Conservation (phyloP, 2,888 invertebrate species). For the Leucoptera coffeella region DNA sequence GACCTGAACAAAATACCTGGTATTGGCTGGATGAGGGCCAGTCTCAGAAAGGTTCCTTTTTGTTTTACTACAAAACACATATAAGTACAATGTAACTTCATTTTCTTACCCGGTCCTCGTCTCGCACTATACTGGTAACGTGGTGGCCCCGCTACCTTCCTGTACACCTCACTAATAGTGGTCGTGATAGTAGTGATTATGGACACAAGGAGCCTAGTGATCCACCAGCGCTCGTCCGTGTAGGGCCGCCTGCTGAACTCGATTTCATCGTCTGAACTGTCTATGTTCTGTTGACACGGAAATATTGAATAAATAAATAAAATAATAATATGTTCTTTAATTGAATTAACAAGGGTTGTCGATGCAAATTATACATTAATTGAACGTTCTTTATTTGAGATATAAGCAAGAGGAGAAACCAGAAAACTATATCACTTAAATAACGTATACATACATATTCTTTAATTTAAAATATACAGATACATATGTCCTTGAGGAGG, state of each 20-base stretch:
- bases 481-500: too few relatives aligned
- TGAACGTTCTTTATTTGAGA: too few relatives aligned
- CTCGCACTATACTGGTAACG: slow-evolving; percentile 34
- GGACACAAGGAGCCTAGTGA: slow-evolving; percentile 20
- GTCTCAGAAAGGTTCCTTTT: not conserved
- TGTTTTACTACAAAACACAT: too few relatives aligned
- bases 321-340: too few relatives aligned
- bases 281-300: slow-evolving; percentile 27
- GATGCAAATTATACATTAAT: too few relatives aligned
- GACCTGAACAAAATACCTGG: not conserved
- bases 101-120: slow-evolving; percentile 19
- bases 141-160: slow-evolving; percentile 25
- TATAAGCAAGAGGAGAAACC: too few relatives aligned
- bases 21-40: not conserved
- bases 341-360: too few relatives aligned
- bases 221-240: slow-evolving; percentile 28
- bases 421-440: too few relatives aligned
- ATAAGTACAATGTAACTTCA: too few relatives aligned
- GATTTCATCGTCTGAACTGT: slow-evolving; percentile 39
- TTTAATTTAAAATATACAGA: too few relatives aligned
- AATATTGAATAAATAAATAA: too few relatives aligned
- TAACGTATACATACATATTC: too few relatives aligned
- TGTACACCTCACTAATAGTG: slow-evolving; percentile 14
- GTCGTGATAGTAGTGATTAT: slow-evolving; percentile 20
- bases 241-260: slow-evolving; percentile 14